These are phyloP conservation scores for Teleiodes luculella DNA, from an alignment of 2,888 invertebrate genomes.

Conservation along the genomic window DNA sequence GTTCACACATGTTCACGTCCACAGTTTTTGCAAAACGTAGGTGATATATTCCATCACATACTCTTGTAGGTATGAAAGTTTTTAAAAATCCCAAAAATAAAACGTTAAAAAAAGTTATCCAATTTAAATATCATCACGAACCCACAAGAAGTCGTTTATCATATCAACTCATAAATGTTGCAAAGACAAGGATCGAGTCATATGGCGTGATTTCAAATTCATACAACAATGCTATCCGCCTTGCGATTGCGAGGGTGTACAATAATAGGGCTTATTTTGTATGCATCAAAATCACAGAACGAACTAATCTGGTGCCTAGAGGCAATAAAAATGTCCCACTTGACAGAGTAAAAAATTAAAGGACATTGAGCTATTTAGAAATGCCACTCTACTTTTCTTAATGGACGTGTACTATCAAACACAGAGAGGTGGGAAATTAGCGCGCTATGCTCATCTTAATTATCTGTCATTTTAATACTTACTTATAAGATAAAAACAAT, in stretches of 20 bases:
- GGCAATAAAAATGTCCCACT: constrained; percentile 76
- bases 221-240: constrained; percentile 53
- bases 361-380: neutral
- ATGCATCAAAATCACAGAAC: constrained; percentile 77
- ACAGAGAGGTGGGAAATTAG: too few relatives aligned
- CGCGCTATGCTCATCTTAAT: too few relatives aligned
- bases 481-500: too few relatives aligned
- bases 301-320: constrained; percentile 72
- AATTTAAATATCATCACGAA: constrained; percentile 13
- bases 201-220: constrained; percentile 57
- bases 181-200: constrained; percentile 31
- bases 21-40: too few relatives aligned
- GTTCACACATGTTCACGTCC: too few relatives aligned
- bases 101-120: too few relatives aligned
- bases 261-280: constrained; percentile 75
- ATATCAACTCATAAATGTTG: constrained; percentile 13
- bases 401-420: too few relatives aligned
- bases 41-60: too few relatives aligned
- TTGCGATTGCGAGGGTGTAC: constrained; percentile 58
- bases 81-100: too few relatives aligned
- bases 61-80: neutral
- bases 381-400: neutral
- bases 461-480: too few relatives aligned
- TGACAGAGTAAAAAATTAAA: constrained; percentile 52
- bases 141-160: constrained; percentile 4